Percentiles rank a stretch among this genome's conserved stretches.
These are phyloP conservation scores for Sternotherus odoratus DNA, from an alignment of 2,797 vertebrate genomes.

Conservation along the genomic window DNA sequence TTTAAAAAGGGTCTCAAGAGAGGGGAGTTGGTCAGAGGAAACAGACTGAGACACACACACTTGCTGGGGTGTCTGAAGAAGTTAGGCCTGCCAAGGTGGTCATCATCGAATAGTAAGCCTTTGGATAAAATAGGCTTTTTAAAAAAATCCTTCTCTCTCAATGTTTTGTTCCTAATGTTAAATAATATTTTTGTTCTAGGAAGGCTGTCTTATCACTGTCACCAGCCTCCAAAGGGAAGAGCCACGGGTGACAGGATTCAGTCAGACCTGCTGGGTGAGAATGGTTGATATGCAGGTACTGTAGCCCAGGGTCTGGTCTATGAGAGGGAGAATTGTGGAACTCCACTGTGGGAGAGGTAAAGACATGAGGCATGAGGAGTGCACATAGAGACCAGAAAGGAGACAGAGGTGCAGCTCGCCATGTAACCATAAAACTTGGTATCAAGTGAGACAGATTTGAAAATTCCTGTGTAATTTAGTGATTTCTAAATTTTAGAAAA, in stretches of 20 bases:
- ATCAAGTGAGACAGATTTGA: not conserved
- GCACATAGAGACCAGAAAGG: not conserved
- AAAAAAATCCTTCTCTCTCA: too few relatives aligned
- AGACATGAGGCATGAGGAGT: not conserved
- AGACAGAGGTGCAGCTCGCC: not conserved
- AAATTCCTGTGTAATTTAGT: not conserved
- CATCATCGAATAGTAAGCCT: too few relatives aligned
- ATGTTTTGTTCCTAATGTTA: too few relatives aligned
- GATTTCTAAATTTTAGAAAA: not conserved
- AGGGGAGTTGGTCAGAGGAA: not conserved
- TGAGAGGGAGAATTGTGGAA: fast-evolving
- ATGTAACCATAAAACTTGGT: not conserved
- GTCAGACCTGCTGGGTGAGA: not conserved
- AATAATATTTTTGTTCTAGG: too few relatives aligned
- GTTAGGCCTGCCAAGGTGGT: not conserved
- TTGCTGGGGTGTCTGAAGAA: not conserved
- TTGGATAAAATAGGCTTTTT: too few relatives aligned
- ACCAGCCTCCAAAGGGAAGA: too few relatives aligned
- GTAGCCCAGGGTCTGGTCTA: not conserved
- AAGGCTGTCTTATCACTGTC: too few relatives aligned
- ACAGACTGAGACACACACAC: not conserved
- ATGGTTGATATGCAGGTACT: not conserved
- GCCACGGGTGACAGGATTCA: too few relatives aligned
- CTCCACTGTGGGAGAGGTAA: not conserved
- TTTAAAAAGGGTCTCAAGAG: not conserved